Conservation (phyloP, 2,888 invertebrate genomes). For the Andrena chrysosceles region DNA sequence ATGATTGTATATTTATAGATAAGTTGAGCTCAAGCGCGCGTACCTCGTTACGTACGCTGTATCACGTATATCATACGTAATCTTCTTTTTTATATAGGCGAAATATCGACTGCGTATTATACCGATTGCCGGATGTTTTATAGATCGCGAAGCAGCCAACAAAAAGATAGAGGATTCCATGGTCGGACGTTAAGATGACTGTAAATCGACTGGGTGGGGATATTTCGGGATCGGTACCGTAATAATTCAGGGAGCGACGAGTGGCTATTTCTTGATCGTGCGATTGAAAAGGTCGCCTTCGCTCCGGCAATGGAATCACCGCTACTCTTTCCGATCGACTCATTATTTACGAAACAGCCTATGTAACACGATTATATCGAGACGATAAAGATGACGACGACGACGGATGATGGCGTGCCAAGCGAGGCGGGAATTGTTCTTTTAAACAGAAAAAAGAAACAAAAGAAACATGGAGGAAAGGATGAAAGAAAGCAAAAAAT, state of each 20-base stretch:
- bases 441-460: slow-evolving; percentile 50
- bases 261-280: background rate
- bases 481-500: slow-evolving; percentile 53
- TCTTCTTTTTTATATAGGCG: slow-evolving; percentile 64
- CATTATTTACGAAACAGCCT: slow-evolving; percentile 50
- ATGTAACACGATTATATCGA: slow-evolving; percentile 54
- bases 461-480: slow-evolving; percentile 13
- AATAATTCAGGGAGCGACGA: background rate
- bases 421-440: slow-evolving; percentile 75
- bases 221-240: too few species aligned
- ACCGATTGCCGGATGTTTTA: slow-evolving; percentile 53
- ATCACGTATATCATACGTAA: slow-evolving; percentile 65
- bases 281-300: background rate
- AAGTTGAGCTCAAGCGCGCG: slow-evolving; percentile 73
- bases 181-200: slow-evolving; percentile 9
- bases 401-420: slow-evolving; percentile 68
- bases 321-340: slow-evolving; percentile 40
- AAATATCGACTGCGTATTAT: slow-evolving; percentile 65
- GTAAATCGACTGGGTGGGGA: slow-evolving; percentile 19
- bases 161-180: slow-evolving; percentile 4
- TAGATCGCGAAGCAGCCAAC: slow-evolving; percentile 46
- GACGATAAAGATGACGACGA: slow-evolving; percentile 50
- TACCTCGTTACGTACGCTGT: slow-evolving; percentile 64
- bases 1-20: slow-evolving; percentile 75
- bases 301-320: background rate